Evolutionary conservation across 2,113 vertebrate species (phyloP).

Genomic region (Thryonomys swinderianus): DNA sequence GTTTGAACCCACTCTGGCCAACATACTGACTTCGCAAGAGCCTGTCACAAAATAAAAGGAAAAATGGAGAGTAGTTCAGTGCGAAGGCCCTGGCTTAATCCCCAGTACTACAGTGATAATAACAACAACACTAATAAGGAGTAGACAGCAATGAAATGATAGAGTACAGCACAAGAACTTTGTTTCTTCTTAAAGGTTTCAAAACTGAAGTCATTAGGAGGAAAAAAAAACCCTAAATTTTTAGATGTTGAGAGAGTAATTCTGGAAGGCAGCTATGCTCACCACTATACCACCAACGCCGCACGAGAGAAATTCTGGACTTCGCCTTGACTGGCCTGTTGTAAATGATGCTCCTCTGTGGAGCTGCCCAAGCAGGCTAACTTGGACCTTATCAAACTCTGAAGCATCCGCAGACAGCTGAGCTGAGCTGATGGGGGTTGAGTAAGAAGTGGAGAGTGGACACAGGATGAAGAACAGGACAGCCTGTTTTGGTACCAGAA

Average conservation of each 20-base stretch:
- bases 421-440: not conserved
- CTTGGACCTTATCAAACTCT: not conserved
- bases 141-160: not conserved
- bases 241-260: not conserved
- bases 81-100: not conserved
- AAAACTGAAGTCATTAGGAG: slow-evolving; percentile 49
- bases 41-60: not conserved
- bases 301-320: slow-evolving; percentile 26
- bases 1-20: not conserved
- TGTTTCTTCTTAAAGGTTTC: slow-evolving; percentile 20
- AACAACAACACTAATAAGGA: not conserved
- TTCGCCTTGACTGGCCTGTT: not conserved
- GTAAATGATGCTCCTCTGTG: not conserved
- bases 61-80: not conserved
- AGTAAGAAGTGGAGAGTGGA: fast-evolving
- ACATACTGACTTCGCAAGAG: not conserved
- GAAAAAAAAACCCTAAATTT: slow-evolving; percentile 41
- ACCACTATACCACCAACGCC: too few relatives aligned
- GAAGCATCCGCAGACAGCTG: not conserved
- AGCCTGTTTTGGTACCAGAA: not conserved
- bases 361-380: not conserved
- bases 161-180: not conserved
- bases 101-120: not conserved
- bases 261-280: too few relatives aligned
- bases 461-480: not conserved